Evolutionary conservation across 2,888 invertebrate genomes (phyloP), one percentile per base, ranked within the genome.

Genomic region (Ernsta delagoae): DNA sequence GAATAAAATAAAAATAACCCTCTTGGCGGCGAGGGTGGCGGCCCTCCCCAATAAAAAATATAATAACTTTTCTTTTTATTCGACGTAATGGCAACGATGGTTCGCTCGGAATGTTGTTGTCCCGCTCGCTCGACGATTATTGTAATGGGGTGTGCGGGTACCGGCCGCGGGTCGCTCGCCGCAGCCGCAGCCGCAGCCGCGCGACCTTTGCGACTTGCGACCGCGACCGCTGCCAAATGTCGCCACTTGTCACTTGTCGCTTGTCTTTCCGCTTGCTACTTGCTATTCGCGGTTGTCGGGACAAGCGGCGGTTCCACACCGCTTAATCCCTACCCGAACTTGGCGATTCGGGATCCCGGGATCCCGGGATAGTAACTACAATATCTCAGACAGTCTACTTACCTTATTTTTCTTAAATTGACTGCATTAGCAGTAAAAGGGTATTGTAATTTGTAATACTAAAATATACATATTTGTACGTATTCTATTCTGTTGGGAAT

Each of bases 41-140:
- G 89, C 90, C 90, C 92, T 85, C 89, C 88, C 89, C 89, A 89
- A 92, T 89, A 91, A 92, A 92, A 92, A 92, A 92, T 93, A 93
- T 92, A 92, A 93, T 93, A 92, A 92, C 93, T 92, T 92, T 92
- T 92, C 92, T 92, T 92, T 92, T 92, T 91, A 91, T 92, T 91
- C 90, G 89, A 84, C 90, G 87, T 92, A 92, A 92, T 92, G 89
- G 90, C 89, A 86, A 86, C 91, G 90, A 87, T 88, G 88, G 91
- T 89, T 87, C 87, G 84, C 81, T 87, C 90, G 88, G 90, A 88
- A 90, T 89, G 84, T 87, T 87, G 86, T 86, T 77, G 83, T 90
- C 91, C 80, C 85, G 81, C 82, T 90, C 83, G 79, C 82, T 78
- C 86, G 77, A 83, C 83, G 86, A 89, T 91, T 90, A 89, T 86